Base-by-base conservation (phyloP, 2,797 vertebrate genomes). In the Squalus acanthias region DNA sequence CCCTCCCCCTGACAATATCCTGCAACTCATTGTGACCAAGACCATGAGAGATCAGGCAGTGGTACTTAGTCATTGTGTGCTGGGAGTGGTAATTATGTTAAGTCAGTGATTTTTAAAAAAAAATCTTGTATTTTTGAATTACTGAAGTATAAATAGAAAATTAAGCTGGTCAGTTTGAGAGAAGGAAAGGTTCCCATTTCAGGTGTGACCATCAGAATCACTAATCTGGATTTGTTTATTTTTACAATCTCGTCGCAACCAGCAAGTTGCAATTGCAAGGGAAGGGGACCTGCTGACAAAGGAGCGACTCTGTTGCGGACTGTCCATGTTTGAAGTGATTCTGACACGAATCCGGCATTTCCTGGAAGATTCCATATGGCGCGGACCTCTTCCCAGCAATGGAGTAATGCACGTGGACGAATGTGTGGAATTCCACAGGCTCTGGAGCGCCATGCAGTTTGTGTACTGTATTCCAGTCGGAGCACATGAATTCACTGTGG, bases 401-500 rank as follows among this genome's bases (percentile, higher is more conserved):
- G 99, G 99, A 0, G 99, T 99, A 97, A 99, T 99, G 99, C 99
- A 99, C 0, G 99, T 99, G 97, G 99, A 99, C 0, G 99, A 99
- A 97, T 99, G 99, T 0, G 99, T 99, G 97, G 99, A 99, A 97
- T 99, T 99, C 97, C 99, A 99, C 97, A 98, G 99, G 0, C 98
- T 99, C 60, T 99, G 99, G 99, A 99, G 99, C 0, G 99, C 99
- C n/a, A 99, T 99, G 99, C 99, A 99, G 98, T 99, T 99, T 0
- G 99, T 99, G 13, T 99, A 99, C 98, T 99, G 99, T 98, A 99
- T 99, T 97, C 99, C 99, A 0, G 99, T 99, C 97, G 99, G 99
- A 96, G 98, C 99, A 0, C 99, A 99, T 0, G 99, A 99, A 97
- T 99, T 99, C 97, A 99, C 99, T 0, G 99, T 99, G 96, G 99